Percentiles rank a stretch among this genome's conserved stretches.
Evolutionary conservation across 2,797 vertebrate species (phyloP).

Genomic region (Smutsia gigantea): DNA sequence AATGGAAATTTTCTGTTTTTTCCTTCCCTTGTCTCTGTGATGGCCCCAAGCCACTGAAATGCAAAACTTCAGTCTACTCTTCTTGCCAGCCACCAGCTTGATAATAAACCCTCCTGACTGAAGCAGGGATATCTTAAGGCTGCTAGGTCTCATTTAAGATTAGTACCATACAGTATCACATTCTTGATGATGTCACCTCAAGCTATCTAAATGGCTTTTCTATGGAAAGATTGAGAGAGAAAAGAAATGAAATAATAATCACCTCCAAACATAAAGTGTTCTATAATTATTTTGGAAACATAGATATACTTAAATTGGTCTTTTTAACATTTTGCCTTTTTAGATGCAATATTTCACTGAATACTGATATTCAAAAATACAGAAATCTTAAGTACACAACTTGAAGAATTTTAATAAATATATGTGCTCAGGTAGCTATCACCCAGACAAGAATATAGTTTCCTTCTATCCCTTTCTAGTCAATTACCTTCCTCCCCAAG

Average conservation of each 20-base stretch:
- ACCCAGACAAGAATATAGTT: conserved; percentile 16
- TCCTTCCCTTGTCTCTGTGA: conserved; percentile 62
- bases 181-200: conserved; percentile 61
- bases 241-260: neutral
- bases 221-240: neutral
- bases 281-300: conserved; percentile 1
- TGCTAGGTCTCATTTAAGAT: conserved; percentile 64
- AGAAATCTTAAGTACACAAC: neutral
- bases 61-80: conserved; percentile 60
- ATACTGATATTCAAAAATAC: conserved; percentile 28
- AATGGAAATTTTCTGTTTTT: conserved; percentile 77
- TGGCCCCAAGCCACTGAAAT: conserved; percentile 77
- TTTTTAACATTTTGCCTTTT: conserved; percentile 45
- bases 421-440: neutral
- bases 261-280: conserved; percentile 37
- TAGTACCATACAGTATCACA: neutral
- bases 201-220: conserved; percentile 46
- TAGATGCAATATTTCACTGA: conserved; percentile 6
- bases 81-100: conserved; percentile 71
- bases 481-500: neutral
- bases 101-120: conserved; percentile 56
- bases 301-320: neutral
- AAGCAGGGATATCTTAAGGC: conserved; percentile 54
- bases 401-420: conserved; percentile 28
- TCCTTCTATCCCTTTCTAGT: neutral